Percentiles rank a stretch among this genome's conserved stretches.
Conservation (phyloP, 1,140 invertebrate genomes). For the Apis cerana region DNA sequence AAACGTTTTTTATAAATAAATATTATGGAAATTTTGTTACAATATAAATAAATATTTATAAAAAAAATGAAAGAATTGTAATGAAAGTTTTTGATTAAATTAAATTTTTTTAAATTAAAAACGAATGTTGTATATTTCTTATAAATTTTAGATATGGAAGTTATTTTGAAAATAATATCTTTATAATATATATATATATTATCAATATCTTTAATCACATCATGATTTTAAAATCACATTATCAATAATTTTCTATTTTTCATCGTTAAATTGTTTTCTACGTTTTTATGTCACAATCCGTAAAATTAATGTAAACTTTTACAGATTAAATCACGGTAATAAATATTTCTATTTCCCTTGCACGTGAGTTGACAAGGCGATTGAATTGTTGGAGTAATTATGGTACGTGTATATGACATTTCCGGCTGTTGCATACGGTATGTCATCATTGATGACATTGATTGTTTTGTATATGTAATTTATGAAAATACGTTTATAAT, state of each 20-base stretch:
- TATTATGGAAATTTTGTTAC: not conserved
- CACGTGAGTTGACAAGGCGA: not conserved
- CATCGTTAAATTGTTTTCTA: too few species aligned
- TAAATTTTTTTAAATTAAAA: too few species aligned
- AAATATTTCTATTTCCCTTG: constrained; percentile 21
- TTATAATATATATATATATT: too few species aligned
- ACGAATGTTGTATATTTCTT: too few species aligned
- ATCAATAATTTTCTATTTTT: not conserved
- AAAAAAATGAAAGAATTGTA: too few species aligned
- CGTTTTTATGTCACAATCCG: not conserved
- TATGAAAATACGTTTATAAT: constrained; percentile 10
- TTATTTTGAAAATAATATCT: too few species aligned
- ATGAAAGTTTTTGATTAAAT: too few species aligned
- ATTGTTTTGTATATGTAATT: not conserved
- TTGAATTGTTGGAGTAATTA: constrained; percentile 37
- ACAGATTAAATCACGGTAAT: too few species aligned
- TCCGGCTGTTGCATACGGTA: constrained; percentile 35
- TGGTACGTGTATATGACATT: constrained; percentile 47
- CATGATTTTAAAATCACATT: not conserved
- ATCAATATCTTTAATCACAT: too few species aligned
- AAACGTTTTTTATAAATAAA: not conserved
- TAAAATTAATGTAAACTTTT: not conserved
- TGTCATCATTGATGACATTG: constrained; percentile 37
- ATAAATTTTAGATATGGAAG: too few species aligned
- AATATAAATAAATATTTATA: too few species aligned